Conservation (phyloP, 1,140 invertebrate genomes). For the Brachionus angularis region DNA sequence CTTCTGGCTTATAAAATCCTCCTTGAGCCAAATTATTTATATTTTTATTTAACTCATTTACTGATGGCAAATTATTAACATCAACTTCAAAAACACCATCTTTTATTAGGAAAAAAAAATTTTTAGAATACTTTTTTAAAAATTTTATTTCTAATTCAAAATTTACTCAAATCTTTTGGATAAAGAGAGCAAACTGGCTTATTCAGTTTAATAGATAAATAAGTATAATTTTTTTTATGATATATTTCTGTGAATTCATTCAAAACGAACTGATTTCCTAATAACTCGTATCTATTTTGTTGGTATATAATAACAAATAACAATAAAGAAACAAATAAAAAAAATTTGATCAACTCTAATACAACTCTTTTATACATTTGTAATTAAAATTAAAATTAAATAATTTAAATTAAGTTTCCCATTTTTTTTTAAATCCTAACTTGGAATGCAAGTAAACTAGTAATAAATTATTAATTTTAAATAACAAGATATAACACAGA, state of each 20-base stretch:
- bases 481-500: too few relatives aligned
- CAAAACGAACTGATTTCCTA: constrained; percentile 37
- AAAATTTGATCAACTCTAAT: too few relatives aligned
- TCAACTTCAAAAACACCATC: constrained; percentile 22
- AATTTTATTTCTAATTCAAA: background rate
- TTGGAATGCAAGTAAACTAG: too few relatives aligned
- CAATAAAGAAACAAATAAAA: too few relatives aligned
- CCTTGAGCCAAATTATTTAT: constrained; percentile 57
- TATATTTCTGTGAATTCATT: background rate
- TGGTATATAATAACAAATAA: background rate
- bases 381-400: too few relatives aligned
- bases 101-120: background rate
- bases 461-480: too few relatives aligned
- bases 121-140: background rate
- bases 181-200: constrained; percentile 1
- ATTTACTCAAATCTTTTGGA: constrained; percentile 8
- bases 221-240: constrained; percentile 4
- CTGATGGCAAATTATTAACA: background rate
- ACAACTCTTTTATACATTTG: too few relatives aligned
- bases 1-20: constrained; percentile 68
- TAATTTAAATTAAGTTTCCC: too few relatives aligned
- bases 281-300: background rate
- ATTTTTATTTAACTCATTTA: constrained; percentile 10
- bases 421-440: too few relatives aligned
- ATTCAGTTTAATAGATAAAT: background rate